Evolutionary conservation across 2,113 vertebrate genomes (phyloP).

Genomic region (Nyctereutes procyonoides): DNA sequence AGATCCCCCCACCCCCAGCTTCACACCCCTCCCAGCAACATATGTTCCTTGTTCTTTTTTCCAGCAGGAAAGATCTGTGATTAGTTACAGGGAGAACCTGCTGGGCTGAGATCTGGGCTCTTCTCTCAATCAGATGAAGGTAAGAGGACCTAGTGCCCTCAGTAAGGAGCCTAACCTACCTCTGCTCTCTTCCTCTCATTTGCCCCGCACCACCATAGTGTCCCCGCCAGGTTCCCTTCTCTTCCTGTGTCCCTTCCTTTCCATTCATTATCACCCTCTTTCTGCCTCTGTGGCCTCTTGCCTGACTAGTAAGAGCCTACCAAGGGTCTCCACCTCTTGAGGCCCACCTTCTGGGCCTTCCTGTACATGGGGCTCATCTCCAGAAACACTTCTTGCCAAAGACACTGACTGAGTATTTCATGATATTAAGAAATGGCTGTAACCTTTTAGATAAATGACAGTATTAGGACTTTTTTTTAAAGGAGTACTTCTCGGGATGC

Average conservation of each 20-base stretch:
- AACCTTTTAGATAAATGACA: background rate
- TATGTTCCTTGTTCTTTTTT: constrained; percentile 68
- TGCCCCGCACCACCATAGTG: background rate
- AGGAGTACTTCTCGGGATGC: background rate
- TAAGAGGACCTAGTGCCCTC: background rate
- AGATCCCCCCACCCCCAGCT: constrained; percentile 16
- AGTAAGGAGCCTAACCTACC: background rate
- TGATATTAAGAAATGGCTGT: background rate
- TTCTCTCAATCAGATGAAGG: background rate
- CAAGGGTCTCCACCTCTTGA: background rate
- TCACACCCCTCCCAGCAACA: constrained; percentile 61
- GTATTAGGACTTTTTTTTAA: background rate
- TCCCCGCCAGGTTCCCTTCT: background rate
- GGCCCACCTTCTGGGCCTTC: background rate
- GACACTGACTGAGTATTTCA: background rate
- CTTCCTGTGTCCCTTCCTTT: background rate
- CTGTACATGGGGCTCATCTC: background rate
- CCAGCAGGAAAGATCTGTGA: background rate
- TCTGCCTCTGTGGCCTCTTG: background rate
- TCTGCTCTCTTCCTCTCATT: background rate
- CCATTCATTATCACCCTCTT: background rate
- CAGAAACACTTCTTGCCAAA: background rate
- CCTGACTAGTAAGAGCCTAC: background rate
- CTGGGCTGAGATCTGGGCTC: background rate
- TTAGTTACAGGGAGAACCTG: background rate